Percentiles rank a stretch among this genome's conserved stretches.
Evolutionary conservation across 2,888 invertebrate species (phyloP).

Genomic region (Zhengitettix transpicula): DNA sequence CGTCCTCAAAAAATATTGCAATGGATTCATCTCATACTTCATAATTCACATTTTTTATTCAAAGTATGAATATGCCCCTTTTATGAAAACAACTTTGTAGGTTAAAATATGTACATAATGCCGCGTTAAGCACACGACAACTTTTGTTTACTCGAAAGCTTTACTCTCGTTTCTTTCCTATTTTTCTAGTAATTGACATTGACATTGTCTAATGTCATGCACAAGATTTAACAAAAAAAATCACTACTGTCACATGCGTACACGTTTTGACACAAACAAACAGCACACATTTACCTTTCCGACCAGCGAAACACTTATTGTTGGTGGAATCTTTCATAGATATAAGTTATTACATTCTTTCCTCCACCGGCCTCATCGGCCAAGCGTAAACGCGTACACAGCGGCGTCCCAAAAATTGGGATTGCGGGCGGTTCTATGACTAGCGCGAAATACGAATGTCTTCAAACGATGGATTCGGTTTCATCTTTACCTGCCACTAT

Average conservation of each 20-base stretch:
- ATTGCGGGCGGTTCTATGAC: conserved; percentile 7
- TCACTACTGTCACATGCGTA: neutral
- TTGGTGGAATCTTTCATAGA: neutral
- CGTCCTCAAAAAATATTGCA: conserved; percentile 12
- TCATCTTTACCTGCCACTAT: neutral
- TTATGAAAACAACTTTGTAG: no score
- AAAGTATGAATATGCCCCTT: neutral
- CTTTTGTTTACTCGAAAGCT: conserved; percentile 1
- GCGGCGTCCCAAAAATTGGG: conserved; percentile 11
- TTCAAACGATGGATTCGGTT: neutral
- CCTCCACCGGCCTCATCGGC: conserved; percentile 11
- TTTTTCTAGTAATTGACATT: conserved; percentile 13
- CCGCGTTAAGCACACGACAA: neutral
- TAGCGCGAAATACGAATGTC: conserved; percentile 12
- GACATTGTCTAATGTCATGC: conserved; percentile 12
- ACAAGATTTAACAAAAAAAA: conserved; percentile 6
- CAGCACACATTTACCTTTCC: no score
- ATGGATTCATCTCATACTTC: conserved; percentile 3
- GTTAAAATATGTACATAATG: neutral
- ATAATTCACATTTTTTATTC: neutral
- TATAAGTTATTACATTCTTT: conserved; percentile 10
- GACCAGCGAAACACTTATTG: neutral
- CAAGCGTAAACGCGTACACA: conserved; percentile 12
- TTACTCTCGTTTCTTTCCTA: neutral
- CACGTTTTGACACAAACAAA: neutral